phyloP scores from a whole-genome alignment of 2,113 vertebrate genomes.

The Sula dactylatra region DNA sequence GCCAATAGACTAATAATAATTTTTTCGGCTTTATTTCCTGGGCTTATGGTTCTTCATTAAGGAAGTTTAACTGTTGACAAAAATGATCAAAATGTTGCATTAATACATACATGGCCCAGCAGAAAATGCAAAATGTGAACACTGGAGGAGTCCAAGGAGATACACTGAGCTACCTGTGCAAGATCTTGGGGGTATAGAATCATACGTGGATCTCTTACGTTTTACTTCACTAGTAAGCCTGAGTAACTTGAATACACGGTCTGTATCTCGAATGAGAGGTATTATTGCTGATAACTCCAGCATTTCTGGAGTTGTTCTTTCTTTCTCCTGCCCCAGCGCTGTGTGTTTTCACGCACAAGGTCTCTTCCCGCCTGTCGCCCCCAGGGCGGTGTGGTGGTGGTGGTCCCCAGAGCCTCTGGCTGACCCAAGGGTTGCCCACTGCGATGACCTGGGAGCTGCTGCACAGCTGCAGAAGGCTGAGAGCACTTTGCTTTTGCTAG shows the following conservation, averaged over 20 bases:
- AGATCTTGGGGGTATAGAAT: background rate
- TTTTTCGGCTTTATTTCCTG: background rate
- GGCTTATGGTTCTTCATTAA: background rate
- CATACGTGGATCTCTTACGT: accelerated
- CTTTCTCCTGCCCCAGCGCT: background rate
- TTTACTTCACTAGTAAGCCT: background rate
- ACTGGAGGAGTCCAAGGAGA: background rate
- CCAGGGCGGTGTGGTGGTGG: background rate
- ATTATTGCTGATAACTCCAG: background rate
- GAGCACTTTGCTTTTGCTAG: background rate
- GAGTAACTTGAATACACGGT: background rate
- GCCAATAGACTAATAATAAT: no score
- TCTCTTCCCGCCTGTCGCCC: no score
- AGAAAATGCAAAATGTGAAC: background rate
- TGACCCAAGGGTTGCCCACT: background rate
- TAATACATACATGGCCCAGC: background rate
- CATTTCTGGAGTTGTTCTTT: background rate
- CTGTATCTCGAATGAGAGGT: background rate
- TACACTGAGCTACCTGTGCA: background rate
- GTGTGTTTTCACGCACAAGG: accelerated
- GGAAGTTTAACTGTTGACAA: background rate
- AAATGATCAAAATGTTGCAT: background rate
- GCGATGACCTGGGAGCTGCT: background rate
- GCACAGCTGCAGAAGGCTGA: background rate
- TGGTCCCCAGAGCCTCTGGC: background rate